Conservation (phyloP, 2,888 invertebrate species). For the Parochlus steinenii region DNA sequence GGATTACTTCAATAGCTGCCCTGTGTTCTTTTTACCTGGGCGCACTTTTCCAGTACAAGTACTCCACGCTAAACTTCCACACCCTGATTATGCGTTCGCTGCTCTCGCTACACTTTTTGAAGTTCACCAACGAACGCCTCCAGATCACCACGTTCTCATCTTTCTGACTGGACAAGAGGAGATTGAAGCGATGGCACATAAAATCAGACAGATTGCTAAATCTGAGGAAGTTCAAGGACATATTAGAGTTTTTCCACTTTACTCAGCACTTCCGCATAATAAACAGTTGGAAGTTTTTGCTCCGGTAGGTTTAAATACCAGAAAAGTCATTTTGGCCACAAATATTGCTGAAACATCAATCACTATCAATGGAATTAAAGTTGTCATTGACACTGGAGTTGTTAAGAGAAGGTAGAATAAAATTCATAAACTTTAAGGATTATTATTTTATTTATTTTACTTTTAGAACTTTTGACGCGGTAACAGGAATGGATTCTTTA, state of each 20-base stretch:
- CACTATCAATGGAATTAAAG: slow-evolving; percentile 82
- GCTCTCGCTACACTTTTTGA: slow-evolving; percentile 77
- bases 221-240: slow-evolving; percentile 40
- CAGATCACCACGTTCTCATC: slow-evolving; percentile 75
- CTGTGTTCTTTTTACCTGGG: slow-evolving; percentile 80
- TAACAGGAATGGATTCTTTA: slow-evolving; percentile 68
- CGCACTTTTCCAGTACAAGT: slow-evolving; percentile 67
- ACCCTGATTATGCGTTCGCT: slow-evolving; percentile 72
- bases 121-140: slow-evolving; percentile 64
- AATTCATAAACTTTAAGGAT: slow-evolving; percentile 5
- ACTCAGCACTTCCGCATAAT: slow-evolving; percentile 72
- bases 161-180: slow-evolving; percentile 96
- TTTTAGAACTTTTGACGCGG: slow-evolving; percentile 54
- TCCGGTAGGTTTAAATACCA: slow-evolving; percentile 47
- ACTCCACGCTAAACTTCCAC: slow-evolving; percentile 49
- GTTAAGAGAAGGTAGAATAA: slow-evolving; percentile 62
- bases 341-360: slow-evolving; percentile 98
- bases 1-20: slow-evolving; percentile 71
- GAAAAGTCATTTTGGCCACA: slow-evolving; percentile 88
- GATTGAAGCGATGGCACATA: slow-evolving; percentile 70
- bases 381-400: slow-evolving; percentile 81
- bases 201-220: slow-evolving; percentile 54
- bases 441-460: slow-evolving; percentile 10
- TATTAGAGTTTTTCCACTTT: slow-evolving; percentile 69
- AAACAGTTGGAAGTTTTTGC: slow-evolving; percentile 81